Evolutionary conservation across 2,797 vertebrate genomes (phyloP).

Genomic region (Hephaestus fuliginosus): DNA sequence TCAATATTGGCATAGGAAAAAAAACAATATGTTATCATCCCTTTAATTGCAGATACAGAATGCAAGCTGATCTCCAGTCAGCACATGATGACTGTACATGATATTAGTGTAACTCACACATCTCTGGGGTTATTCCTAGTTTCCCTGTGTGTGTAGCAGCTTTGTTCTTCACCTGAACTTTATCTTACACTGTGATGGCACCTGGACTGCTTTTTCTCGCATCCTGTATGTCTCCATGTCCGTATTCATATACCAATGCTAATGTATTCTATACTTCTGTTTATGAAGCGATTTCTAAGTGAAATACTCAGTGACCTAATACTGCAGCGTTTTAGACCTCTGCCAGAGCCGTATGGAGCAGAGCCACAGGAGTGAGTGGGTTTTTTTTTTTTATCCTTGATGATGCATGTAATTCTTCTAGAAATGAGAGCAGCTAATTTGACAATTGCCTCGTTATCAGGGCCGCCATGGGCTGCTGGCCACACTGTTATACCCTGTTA

Average conservation of each 20-base stretch:
- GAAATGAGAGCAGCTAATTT: conserved; percentile 60
- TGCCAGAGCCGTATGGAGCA: not conserved
- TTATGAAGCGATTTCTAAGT: not conserved
- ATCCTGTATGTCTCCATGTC: not conserved
- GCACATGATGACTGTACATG: not conserved
- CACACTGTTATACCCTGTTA: conserved; percentile 19
- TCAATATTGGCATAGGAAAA: too few species aligned
- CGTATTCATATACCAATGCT: too few species aligned
- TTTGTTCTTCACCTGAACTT: conserved; percentile 1
- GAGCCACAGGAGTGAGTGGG: conserved; percentile 5
- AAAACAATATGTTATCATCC: too few species aligned
- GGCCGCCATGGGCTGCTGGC: conserved; percentile 20
- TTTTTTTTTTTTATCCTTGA: conserved; percentile 44
- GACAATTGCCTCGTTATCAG: conserved; percentile 62
- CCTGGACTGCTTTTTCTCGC: too few species aligned
- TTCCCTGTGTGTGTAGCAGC: not conserved
- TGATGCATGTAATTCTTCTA: conserved; percentile 52
- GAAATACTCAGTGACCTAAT: not conserved
- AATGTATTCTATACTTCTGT: not conserved
- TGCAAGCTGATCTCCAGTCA: too few species aligned
- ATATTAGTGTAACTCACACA: conserved; percentile 1
- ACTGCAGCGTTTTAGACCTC: not conserved
- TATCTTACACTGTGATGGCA: not conserved
- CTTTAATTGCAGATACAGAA: too few species aligned
- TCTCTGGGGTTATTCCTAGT: conserved; percentile 7